phyloP scores from a whole-genome alignment of 2,113 vertebrate genomes.

The Ranitomeya variabilis region DNA sequence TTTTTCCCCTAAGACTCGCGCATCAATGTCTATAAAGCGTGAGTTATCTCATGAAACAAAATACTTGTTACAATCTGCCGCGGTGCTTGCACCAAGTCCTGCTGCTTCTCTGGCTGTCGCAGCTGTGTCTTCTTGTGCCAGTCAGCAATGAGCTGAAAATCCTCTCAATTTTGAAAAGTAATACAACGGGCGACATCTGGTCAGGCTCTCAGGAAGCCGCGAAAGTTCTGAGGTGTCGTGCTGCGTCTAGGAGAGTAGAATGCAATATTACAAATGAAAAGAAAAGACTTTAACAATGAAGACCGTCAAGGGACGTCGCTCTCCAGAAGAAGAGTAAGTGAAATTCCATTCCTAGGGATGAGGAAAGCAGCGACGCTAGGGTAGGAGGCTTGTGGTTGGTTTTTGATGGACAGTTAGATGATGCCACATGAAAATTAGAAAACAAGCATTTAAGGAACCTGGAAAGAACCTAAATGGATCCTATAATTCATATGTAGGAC shows the following conservation, averaged over 20 bases:
- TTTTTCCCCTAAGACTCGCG: neutral
- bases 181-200: conserved; percentile 27
- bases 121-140: conserved; percentile 34
- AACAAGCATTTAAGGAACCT: neutral
- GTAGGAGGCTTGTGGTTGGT: neutral
- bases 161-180: conserved; percentile 13
- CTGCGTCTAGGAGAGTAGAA: neutral
- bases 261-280: conserved; percentile 16
- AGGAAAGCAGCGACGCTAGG: neutral
- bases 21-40: conserved; percentile 34
- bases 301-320: neutral
- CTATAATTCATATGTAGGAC: neutral
- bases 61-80: conserved; percentile 20
- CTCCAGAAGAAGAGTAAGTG: neutral
- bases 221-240: conserved; percentile 7
- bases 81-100: conserved; percentile 4
- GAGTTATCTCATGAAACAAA: conserved; percentile 18
- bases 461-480: neutral
- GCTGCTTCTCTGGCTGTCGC: conserved; percentile 19
- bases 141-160: conserved; percentile 28
- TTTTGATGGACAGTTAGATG: neutral
- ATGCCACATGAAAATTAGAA: neutral
- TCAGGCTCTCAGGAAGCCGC: conserved; percentile 9
- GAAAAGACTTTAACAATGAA: conserved; percentile 24
- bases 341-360: neutral